Percentiles rank a stretch among this genome's conserved stretches.
Conservation (phyloP, 1,140 invertebrate species). For the silkworm (Bombyx mori) region DNA sequence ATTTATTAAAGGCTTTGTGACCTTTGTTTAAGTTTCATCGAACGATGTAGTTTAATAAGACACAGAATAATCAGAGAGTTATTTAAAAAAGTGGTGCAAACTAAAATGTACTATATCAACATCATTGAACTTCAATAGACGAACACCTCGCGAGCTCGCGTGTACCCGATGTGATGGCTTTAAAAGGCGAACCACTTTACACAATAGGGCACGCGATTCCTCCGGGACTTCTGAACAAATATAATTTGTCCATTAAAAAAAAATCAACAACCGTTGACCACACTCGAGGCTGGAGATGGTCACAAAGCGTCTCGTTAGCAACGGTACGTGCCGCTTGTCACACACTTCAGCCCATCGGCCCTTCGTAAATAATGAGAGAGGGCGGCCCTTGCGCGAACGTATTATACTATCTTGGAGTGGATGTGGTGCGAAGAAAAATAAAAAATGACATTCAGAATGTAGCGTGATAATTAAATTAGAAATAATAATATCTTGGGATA, state of each 20-base stretch:
- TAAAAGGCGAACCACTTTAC: constrained; percentile 40
- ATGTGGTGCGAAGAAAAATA: too few species aligned
- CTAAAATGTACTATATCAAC: constrained; percentile 6
- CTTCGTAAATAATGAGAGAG: constrained; percentile 71
- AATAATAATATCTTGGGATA: too few species aligned
- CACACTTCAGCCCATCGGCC: constrained; percentile 65
- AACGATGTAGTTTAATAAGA: too few species aligned
- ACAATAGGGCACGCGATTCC: constrained; percentile 31
- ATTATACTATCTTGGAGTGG: too few species aligned
- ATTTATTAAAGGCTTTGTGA: too few species aligned
- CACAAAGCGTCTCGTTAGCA: constrained; percentile 69
- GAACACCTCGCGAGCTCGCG: constrained; percentile 33
- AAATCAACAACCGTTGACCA: constrained; percentile 59
- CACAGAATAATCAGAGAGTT: neutral
- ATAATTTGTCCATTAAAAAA: constrained; percentile 67
- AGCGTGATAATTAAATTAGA: too few species aligned
- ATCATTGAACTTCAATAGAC: constrained; percentile 14
- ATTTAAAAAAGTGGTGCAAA: constrained; percentile 24
- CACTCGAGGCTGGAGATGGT: constrained; percentile 48
- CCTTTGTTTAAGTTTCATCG: too few species aligned
- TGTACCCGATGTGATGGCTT: constrained; percentile 29
- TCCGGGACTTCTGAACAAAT: constrained; percentile 47
- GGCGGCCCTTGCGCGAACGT: constrained; percentile 29
- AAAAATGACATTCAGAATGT: too few species aligned
- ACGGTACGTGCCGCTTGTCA: constrained; percentile 63